A percentile compares a stretch with the other conserved stretches of the same genome.
Evolutionary conservation across 2,888 invertebrate species (phyloP).

Genomic region (Nezara viridula): DNA sequence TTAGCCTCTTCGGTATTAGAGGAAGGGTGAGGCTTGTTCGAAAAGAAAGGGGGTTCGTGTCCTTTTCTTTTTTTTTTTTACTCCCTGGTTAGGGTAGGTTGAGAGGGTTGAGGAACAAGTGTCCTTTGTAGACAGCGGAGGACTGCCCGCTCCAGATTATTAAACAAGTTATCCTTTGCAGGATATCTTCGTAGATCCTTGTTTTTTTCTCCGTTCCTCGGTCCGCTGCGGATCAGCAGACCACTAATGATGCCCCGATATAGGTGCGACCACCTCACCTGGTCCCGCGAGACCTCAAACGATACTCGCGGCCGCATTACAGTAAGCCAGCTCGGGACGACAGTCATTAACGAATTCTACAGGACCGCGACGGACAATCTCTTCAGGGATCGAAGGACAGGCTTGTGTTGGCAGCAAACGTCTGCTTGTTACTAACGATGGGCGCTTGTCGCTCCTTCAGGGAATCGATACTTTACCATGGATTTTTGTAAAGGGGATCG

Average conservation of each 20-base stretch:
- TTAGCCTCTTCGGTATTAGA: neutral
- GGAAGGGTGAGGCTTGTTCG: conserved; percentile 21
- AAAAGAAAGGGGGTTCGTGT: conserved; percentile 9
- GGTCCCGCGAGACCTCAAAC: neutral
- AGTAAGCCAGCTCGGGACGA: neutral
- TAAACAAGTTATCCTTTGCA: conserved; percentile 40
- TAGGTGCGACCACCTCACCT: neutral
- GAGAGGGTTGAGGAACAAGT: conserved; percentile 42
- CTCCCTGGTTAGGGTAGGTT: neutral
- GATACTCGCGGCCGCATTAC: conserved; percentile 1
- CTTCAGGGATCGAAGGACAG: neutral
- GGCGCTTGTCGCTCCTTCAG: neutral
- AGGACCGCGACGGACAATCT: neutral
- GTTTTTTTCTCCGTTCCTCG: neutral
- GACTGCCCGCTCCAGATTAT: conserved; percentile 34
- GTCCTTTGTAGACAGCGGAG: conserved; percentile 22
- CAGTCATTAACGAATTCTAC: neutral
- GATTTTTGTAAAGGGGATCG: too few relatives aligned
- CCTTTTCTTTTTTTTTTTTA: neutral
- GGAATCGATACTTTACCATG: too few relatives aligned
- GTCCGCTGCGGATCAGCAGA: neutral
- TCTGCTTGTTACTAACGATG: neutral
- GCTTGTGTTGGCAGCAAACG: neutral
- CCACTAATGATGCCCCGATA: conserved; percentile 41
- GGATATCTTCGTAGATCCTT: conserved; percentile 18